Evolutionary conservation across 2,888 invertebrate species (phyloP).

Genomic region (Trissoscelio sp.): DNA sequence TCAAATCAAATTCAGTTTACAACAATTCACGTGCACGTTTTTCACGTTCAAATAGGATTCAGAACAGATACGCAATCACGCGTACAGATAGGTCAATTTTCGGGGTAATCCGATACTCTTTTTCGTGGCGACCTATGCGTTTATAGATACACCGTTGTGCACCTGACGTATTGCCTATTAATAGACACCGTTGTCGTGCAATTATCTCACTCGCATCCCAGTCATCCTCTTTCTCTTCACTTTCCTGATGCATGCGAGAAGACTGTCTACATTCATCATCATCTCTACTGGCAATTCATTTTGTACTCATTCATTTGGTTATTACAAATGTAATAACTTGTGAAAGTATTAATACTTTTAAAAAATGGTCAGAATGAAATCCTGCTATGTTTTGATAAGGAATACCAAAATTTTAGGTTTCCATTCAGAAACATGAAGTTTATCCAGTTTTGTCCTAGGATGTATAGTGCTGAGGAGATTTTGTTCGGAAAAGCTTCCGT

Average conservation of each 20-base stretch:
- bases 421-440: too few relatives aligned
- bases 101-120: slow-evolving; percentile 40
- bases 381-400: too few relatives aligned
- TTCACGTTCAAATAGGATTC: slow-evolving; percentile 10
- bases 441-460: too few relatives aligned
- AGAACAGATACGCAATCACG: slow-evolving; percentile 22
- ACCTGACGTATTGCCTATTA: slow-evolving; percentile 54
- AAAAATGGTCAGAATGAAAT: too few relatives aligned
- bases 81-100: slow-evolving; percentile 52
- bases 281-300: too few relatives aligned
- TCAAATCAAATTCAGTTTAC: slow-evolving; percentile 32
- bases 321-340: too few relatives aligned
- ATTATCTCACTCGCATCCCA: background rate
- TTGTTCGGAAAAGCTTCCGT: too few relatives aligned
- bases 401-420: too few relatives aligned
- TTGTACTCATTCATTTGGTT: background rate
- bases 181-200: slow-evolving; percentile 41
- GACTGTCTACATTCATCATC: too few relatives aligned
- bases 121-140: slow-evolving; percentile 37
- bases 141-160: slow-evolving; percentile 27
- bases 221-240: slow-evolving; percentile 1
- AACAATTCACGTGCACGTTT: background rate
- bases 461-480: too few relatives aligned
- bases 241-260: too few relatives aligned
- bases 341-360: too few relatives aligned